Percentiles rank a stretch among this genome's conserved stretches.
phyloP scores from a whole-genome alignment of 37 sponge, comb jelly and placozoan genomes.

The Axinella damicornis region DNA sequence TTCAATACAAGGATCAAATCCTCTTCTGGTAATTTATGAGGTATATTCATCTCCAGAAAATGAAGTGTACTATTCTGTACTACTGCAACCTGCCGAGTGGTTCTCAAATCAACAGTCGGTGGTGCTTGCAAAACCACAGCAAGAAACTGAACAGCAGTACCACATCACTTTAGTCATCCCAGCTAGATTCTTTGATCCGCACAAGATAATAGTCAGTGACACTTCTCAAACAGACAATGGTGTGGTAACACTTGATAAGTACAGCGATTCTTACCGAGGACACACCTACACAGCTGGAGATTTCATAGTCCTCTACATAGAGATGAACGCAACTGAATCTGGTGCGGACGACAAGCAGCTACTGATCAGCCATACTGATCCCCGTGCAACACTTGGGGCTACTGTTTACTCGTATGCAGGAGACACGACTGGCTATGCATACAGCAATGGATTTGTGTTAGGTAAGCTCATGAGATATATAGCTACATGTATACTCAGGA shows the following conservation, averaged over 20 bases:
- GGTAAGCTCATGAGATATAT: background rate
- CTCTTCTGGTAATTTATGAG: background rate
- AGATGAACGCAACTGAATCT: background rate
- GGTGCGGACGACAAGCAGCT: background rate
- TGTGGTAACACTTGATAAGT: background rate
- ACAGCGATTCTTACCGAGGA: background rate
- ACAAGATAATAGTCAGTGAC: too few relatives aligned
- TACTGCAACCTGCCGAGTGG: slow-evolving; percentile 13
- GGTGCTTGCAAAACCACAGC: background rate
- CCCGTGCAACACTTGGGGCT: background rate
- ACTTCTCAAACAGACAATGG: background rate
- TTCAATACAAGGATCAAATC: background rate
- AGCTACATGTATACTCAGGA: too few relatives aligned
- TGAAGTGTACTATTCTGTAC: background rate
- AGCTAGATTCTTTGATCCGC: background rate
- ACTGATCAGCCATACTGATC: background rate
- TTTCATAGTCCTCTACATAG: background rate
- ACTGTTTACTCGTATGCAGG: background rate
- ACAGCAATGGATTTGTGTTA: slow-evolving; percentile 1
- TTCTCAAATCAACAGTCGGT: background rate
- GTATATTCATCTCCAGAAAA: background rate
- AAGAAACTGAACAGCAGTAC: background rate
- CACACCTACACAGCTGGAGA: background rate
- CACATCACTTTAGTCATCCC: slow-evolving; percentile 8
- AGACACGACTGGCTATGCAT: slow-evolving; percentile 7